Evolutionary conservation across 2,797 vertebrate species (phyloP).

Genomic region (Bothrops alternatus): DNA sequence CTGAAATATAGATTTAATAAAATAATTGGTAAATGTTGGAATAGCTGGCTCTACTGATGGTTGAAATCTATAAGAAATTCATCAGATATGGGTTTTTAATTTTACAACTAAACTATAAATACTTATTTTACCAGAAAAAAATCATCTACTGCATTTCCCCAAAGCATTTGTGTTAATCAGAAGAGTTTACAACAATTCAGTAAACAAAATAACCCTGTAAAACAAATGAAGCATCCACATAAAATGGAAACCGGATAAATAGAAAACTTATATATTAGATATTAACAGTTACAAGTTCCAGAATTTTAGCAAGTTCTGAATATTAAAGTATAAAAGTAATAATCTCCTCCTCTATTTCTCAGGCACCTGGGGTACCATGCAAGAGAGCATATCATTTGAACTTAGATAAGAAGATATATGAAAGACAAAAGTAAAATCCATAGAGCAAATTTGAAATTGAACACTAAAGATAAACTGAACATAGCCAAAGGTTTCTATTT

Average conservation of each 20-base stretch:
- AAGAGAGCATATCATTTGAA: background rate
- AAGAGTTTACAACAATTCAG: background rate
- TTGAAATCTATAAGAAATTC: background rate
- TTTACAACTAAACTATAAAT: background rate
- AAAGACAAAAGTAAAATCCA: background rate
- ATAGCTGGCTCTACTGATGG: background rate
- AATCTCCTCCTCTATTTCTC: background rate
- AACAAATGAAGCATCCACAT: background rate
- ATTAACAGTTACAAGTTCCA: background rate
- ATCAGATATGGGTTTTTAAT: background rate
- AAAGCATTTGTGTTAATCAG: background rate
- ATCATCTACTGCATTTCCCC: background rate
- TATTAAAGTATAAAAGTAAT: background rate
- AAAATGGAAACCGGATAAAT: background rate
- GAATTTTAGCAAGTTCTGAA: background rate
- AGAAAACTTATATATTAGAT: background rate
- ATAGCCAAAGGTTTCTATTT: background rate
- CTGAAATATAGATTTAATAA: background rate
- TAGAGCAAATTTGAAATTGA: background rate
- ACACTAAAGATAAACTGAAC: background rate
- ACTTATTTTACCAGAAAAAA: background rate
- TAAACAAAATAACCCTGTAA: background rate
- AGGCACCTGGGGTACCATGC: background rate
- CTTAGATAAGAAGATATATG: background rate
- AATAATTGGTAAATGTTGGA: background rate